Percentiles rank a stretch among this genome's conserved stretches.
Conservation (phyloP, 2,888 invertebrate species). For the Tholera decimalis region DNA sequence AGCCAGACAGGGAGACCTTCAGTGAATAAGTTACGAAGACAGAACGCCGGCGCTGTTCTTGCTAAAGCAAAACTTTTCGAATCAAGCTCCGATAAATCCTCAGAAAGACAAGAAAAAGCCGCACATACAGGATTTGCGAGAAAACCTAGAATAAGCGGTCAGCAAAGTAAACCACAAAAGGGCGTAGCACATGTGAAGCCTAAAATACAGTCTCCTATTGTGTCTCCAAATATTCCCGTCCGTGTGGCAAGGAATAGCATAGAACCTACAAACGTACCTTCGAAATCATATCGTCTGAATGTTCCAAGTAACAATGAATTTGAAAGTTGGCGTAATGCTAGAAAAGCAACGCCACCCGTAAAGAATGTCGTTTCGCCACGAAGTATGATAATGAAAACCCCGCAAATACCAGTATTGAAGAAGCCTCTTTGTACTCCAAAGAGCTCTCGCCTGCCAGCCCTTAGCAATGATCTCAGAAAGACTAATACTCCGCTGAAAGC, state of each 20-base stretch:
- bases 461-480: slow-evolving; percentile 83
- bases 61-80: slow-evolving; percentile 95
- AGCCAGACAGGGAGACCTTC: slow-evolving; percentile 93
- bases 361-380: slow-evolving; percentile 83
- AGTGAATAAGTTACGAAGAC: slow-evolving; percentile 93
- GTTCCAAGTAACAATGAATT: slow-evolving; percentile 73
- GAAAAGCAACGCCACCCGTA: slow-evolving; percentile 78
- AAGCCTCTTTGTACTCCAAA: slow-evolving; percentile 91
- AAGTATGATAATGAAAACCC: slow-evolving; percentile 73
- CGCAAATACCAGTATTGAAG: slow-evolving; percentile 91
- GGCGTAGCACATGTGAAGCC: slow-evolving; percentile 76
- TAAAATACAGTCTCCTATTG: slow-evolving; percentile 70
- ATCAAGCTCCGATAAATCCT: slow-evolving; percentile 88
- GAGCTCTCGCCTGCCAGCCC: slow-evolving; percentile 86
- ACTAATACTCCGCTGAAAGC: slow-evolving; percentile 92
- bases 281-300: slow-evolving; percentile 67
- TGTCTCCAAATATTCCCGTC: slow-evolving; percentile 68
- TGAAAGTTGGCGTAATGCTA: slow-evolving; percentile 73
- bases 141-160: slow-evolving; percentile 81
- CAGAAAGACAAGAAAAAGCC: slow-evolving; percentile 80
- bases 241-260: slow-evolving; percentile 66
- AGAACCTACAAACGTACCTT: slow-evolving; percentile 61
- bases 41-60: slow-evolving; percentile 95
- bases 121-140: slow-evolving; percentile 84
- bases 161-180: slow-evolving; percentile 76